phyloP scores from a whole-genome alignment of 2,113 vertebrate species.

The Gadus macrocephalus region DNA sequence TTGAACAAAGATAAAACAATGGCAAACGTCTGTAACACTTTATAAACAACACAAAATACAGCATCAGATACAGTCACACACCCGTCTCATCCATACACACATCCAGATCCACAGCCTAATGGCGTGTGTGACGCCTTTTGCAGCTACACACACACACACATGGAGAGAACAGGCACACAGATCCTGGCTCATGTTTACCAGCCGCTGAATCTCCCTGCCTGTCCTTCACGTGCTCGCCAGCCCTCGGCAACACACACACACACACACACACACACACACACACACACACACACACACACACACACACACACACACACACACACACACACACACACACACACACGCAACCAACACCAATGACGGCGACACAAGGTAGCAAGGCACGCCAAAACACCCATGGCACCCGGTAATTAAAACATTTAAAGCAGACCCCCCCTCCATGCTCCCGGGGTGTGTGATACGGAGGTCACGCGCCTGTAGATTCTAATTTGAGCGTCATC shows the following conservation, averaged over 20 bases:
- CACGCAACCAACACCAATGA: too few relatives aligned
- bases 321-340: not conserved
- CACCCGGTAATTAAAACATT: constrained; percentile 93
- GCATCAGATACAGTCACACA: constrained; percentile 18
- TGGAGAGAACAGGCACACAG: constrained; percentile 48
- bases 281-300: constrained; percentile 12
- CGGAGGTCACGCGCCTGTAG: constrained; percentile 95
- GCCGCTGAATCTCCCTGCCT: constrained; percentile 70
- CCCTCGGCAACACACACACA: constrained; percentile 4
- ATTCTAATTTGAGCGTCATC: constrained; percentile 97
- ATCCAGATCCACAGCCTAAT: constrained; percentile 33
- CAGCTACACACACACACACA: constrained; percentile 41
- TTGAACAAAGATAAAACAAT: too few relatives aligned
- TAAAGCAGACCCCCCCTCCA: constrained; percentile 81
- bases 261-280: not conserved
- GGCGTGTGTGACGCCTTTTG: constrained; percentile 39
- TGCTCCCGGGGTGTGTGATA: constrained; percentile 84
- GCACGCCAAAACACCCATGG: constrained; percentile 58
- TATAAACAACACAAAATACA: too few relatives aligned
- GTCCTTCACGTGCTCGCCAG: constrained; percentile 82
- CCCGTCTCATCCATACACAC: constrained; percentile 29
- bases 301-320: constrained; percentile 64
- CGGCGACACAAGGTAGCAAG: constrained; percentile 30
- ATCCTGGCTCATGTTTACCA: constrained; percentile 63
- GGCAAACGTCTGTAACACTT: too few relatives aligned